Base-by-base conservation (phyloP, 1,140 invertebrate species). In the Daktulosphaira vitifoliae region DNA sequence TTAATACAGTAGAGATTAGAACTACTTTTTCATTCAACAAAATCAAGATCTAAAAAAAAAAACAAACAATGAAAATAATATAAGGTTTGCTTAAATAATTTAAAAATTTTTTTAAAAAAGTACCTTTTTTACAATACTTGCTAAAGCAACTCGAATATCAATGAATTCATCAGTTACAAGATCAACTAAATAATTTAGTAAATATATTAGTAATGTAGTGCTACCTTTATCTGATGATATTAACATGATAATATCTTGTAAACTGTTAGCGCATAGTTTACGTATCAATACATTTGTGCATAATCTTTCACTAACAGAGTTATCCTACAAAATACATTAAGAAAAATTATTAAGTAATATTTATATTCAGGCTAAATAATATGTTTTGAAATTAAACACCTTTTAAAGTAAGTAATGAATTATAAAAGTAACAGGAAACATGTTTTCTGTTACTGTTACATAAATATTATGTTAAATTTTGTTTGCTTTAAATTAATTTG, bases 181-280 rank as follows among this genome's bases (percentile, higher is more conserved):
- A 62, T 62, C 56, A 46, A 62, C 42, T 6, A 62, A 33, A n/a
- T 62, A 25, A 48, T 62, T 62, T 5, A 62, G 44, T 8, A 62
- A 20, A 48, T 48, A 62, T 46, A 62, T 62, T 46, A 62, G 20
- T 11, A 62, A 62, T 5, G 56, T 62, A 20, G 42, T 62, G 26
- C 13, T 62, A 2, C 56, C 42, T 2, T 62, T 62, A 13, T 62
- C 42, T 8, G 56, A 62, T 20, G 56, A 48, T 46, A 25, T 48
- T 29, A 62, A 33, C n/a, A 48, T 13, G 9, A 62, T 8, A 0
- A 62, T 18, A 9, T 62, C 25, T 33, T 38, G 16, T 22, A 62
- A 23, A 48, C 42, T 62, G 4, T 2, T 33, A n/a, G 56, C 56
- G 46, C 56, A 62, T 26, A 20, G 20, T 20, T 26, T 62, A 29